These are phyloP conservation scores for Leptarthrus brevirostris DNA, from an alignment of 2,888 invertebrate species.

Conservation along the genomic window DNA sequence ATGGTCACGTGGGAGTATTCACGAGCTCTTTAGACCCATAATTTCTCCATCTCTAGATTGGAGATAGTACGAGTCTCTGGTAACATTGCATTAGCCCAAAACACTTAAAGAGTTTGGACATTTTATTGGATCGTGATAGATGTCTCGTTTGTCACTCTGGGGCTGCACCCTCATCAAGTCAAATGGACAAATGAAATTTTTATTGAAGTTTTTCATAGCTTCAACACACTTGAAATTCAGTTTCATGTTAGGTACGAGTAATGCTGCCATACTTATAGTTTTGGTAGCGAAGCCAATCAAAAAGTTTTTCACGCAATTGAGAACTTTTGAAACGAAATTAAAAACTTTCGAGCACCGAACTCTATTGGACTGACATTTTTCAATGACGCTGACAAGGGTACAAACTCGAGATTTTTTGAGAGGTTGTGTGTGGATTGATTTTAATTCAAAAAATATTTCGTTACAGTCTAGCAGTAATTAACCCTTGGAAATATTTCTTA, in stretches of 20 bases:
- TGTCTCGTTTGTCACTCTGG: neutral
- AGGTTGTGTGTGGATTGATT: too few species aligned
- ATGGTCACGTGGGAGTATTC: conserved; percentile 38
- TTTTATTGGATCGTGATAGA: conserved; percentile 24
- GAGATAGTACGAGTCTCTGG: neutral
- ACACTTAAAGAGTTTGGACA: conserved; percentile 8
- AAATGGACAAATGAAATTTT: conserved; percentile 35
- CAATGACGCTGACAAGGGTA: conserved; percentile 16
- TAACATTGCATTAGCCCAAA: neutral
- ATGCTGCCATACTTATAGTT: too few species aligned
- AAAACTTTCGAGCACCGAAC: neutral
- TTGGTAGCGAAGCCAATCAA: too few species aligned
- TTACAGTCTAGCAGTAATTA: too few species aligned
- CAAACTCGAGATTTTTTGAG: neutral
- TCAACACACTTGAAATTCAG: too few species aligned
- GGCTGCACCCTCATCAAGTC: conserved; percentile 14
- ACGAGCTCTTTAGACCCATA: neutral
- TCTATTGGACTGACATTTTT: conserved; percentile 9
- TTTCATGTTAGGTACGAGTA: too few species aligned
- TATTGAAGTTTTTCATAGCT: neutral
- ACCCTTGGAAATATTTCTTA: too few species aligned
- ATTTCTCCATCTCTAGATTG: neutral
- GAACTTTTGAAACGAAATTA: neutral
- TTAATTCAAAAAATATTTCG: too few species aligned
- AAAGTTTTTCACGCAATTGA: neutral